phyloP scores from a whole-genome alignment of 2,888 invertebrate genomes.

The Caenorhabditis wallacei region DNA sequence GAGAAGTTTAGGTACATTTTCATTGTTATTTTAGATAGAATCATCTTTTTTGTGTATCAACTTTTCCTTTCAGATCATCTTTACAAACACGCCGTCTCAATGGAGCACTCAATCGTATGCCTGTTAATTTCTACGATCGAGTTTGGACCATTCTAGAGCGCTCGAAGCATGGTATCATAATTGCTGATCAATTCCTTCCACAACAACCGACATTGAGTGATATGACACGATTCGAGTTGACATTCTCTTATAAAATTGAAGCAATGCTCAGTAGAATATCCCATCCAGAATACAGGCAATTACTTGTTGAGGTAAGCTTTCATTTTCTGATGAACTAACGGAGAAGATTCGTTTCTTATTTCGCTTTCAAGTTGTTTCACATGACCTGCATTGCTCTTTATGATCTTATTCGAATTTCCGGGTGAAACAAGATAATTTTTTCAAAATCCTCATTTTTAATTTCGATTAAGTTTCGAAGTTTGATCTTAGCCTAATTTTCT shows the following conservation, averaged over 20 bases:
- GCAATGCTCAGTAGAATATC: conserved; percentile 88
- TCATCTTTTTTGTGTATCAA: background rate
- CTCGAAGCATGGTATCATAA: conserved; percentile 90
- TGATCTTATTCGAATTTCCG: conserved; percentile 51
- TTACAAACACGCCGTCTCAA: conserved; percentile 93
- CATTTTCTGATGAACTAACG: background rate
- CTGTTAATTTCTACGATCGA: conserved; percentile 94
- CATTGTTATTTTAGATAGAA: background rate
- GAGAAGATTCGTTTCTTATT: background rate
- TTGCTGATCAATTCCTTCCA: conserved; percentile 91
- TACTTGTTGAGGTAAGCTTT: conserved; percentile 87
- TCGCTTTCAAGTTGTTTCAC: background rate
- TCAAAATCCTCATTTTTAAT: background rate
- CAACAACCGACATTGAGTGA: conserved; percentile 94
- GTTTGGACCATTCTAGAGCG: conserved; percentile 96
- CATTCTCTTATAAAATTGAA: conserved; percentile 95
- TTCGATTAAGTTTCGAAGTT: conserved; percentile 15
- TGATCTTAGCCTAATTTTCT: conserved; percentile 12
- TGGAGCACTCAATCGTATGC: conserved; percentile 96
- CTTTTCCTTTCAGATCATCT: conserved; percentile 85
- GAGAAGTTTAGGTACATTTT: background rate
- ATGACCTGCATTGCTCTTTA: conserved; percentile 7
- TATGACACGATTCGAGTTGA: conserved; percentile 97
- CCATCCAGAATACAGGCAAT: conserved; percentile 88
- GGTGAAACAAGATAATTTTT: conserved; percentile 32